phyloP scores from a whole-genome alignment of 2,113 vertebrate species.

The Megaceryle torquata region DNA sequence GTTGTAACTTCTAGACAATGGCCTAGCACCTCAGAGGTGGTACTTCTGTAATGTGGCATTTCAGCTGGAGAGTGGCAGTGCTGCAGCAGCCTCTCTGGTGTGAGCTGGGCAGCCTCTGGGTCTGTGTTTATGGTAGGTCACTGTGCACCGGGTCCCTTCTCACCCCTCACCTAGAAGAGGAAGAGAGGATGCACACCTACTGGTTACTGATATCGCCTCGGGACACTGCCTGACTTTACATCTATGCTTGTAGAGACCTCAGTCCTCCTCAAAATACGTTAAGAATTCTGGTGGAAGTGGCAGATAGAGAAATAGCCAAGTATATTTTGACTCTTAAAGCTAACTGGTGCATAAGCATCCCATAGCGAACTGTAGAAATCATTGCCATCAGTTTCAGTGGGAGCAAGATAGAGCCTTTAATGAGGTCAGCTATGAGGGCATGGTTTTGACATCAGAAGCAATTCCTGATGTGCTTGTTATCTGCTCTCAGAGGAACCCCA shows the following conservation, averaged over 20 bases:
- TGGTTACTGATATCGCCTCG: background rate
- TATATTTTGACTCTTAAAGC: background rate
- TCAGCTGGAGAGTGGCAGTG: background rate
- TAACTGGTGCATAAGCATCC: background rate
- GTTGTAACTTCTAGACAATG: background rate
- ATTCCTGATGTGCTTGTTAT: conserved; percentile 28
- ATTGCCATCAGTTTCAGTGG: background rate
- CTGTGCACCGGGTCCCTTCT: background rate
- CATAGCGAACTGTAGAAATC: background rate
- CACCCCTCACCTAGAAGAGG: background rate
- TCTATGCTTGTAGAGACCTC: background rate
- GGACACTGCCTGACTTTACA: background rate
- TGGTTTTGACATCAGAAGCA: conserved; percentile 13
- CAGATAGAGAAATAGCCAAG: background rate
- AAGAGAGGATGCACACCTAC: background rate
- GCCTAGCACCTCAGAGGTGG: background rate
- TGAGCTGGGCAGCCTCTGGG: background rate
- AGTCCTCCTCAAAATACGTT: background rate
- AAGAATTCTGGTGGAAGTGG: background rate
- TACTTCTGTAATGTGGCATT: background rate
- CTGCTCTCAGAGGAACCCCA: background rate
- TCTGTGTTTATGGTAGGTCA: background rate
- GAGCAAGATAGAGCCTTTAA: conserved; percentile 1
- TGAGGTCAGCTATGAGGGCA: conserved; percentile 6
- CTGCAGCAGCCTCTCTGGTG: background rate